Conservation (phyloP, 2,797 vertebrate species). For the Poecilia picta region DNA sequence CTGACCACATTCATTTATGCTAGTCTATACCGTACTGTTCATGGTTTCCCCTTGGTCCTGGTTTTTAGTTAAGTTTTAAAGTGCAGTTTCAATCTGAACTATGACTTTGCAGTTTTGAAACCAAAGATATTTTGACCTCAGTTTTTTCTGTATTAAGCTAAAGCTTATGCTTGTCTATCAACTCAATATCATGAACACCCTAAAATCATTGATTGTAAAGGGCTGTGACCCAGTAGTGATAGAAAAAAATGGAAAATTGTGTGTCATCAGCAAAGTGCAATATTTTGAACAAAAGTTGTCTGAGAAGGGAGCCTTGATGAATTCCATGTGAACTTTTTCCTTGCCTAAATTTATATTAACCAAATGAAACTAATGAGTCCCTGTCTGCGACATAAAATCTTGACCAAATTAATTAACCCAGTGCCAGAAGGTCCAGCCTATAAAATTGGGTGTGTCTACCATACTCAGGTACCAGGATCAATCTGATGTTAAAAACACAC, state of each 20-base stretch:
- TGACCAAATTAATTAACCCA: background rate
- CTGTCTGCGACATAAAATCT: background rate
- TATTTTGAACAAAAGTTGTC: background rate
- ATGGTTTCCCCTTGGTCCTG: background rate
- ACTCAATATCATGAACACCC: background rate
- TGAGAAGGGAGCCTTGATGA: background rate
- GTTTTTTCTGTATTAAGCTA: background rate
- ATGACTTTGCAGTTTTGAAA: background rate
- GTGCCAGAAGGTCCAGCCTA: background rate
- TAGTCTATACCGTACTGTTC: background rate
- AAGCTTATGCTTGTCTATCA: background rate
- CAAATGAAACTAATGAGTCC: background rate
- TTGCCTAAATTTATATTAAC: background rate
- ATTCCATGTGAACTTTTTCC: background rate
- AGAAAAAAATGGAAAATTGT: background rate
- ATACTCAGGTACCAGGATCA: background rate
- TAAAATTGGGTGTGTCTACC: background rate
- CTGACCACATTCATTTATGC: background rate
- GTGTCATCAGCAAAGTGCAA: background rate
- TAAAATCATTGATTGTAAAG: background rate
- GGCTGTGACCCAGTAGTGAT: background rate
- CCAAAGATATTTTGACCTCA: background rate
- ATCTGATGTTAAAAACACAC: background rate
- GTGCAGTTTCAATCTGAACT: background rate
- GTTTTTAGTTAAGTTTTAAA: background rate